A percentile compares a stretch with the other conserved stretches of the same genome.
phyloP scores from a whole-genome alignment of 2,888 invertebrate species.

The Hyppa rectilinea region DNA sequence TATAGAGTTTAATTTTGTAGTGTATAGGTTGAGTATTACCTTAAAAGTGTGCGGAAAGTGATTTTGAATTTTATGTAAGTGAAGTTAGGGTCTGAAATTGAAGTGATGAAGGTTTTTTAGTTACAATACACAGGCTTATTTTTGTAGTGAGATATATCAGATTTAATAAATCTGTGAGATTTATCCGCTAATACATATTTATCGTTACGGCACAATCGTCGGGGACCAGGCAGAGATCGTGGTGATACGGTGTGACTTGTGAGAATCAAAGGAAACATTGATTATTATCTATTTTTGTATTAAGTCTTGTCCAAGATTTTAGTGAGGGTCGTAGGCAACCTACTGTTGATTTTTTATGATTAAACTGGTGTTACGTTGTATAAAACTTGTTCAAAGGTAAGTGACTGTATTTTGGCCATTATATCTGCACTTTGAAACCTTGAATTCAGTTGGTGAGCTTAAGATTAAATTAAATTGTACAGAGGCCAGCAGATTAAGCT shows the following conservation, averaged over 20 bases:
- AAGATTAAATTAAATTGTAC: background rate
- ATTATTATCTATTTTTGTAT: slow-evolving; percentile 58
- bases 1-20: slow-evolving; percentile 5
- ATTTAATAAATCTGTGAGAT: slow-evolving; percentile 60
- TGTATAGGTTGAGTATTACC: background rate
- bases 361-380: background rate
- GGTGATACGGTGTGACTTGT: slow-evolving; percentile 45
- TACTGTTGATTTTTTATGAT: slow-evolving; percentile 4
- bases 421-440: background rate
- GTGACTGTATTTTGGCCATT: background rate
- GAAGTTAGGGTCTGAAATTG: slow-evolving; percentile 31
- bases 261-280: slow-evolving; percentile 58
- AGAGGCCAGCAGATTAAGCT: no score
- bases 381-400: background rate
- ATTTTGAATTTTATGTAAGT: slow-evolving; percentile 1
- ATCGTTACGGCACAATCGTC: slow-evolving; percentile 60
- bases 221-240: slow-evolving; percentile 56
- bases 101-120: background rate
- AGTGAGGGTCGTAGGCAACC: slow-evolving; percentile 46
- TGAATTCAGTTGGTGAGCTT: background rate
- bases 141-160: slow-evolving; percentile 28
- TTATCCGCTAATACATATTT: slow-evolving; percentile 62
- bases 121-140: slow-evolving; percentile 44
- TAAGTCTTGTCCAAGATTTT: slow-evolving; percentile 41
- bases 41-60: background rate